Base-by-base conservation (phyloP, 2,113 vertebrate species). In the Menidia beryllina region DNA sequence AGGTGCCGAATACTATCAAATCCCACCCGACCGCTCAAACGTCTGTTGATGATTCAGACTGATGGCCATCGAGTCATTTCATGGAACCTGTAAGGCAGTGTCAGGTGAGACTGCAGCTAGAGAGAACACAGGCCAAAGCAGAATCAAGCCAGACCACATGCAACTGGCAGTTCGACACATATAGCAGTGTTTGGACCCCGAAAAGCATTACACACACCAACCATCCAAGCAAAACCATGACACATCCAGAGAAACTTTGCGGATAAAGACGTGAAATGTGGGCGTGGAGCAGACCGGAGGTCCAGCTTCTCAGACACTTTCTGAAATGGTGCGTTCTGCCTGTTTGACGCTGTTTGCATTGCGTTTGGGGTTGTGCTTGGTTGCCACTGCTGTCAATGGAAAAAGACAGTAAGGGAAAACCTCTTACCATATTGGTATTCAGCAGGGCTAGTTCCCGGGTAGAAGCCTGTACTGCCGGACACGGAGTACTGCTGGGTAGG, bases 401-500 rank as follows among this genome's bases (percentile, higher is more conserved):
- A 14, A 48, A 21, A 14, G 21, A 48, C 7, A 48, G 1, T 0
- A 11, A 48, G 9, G 11, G 21, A 77, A 48, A 77, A 75, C 39
- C 61, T 47, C 93, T 94, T 95, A 99, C 98, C 97, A 86, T 96
- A 99, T 86, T 95, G 84, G 60, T 95, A 97, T 63, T 98, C 97
- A 71, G 96, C 96, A 70, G 96, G 95, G 91, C 93, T 98, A 70
- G 96, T 95, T 94, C 96, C 95, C 17, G 95, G 90, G 81, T 96
- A 99, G 93, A 96, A 99, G 82, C 95, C 86, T 59, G 96, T 94
- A 6, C 96, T 94, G 0, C 94, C 94, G 78, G 96, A 93, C 83
- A 99, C 97, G 1, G 96, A 93, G 88, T 97, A 99, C 93, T 97
- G 97, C 81, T 96, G 97, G 58, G 96, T 94, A 0, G 95, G 94